Conservation (phyloP, 1,140 invertebrate species). For the Camponotus pennsylvanicus region DNA sequence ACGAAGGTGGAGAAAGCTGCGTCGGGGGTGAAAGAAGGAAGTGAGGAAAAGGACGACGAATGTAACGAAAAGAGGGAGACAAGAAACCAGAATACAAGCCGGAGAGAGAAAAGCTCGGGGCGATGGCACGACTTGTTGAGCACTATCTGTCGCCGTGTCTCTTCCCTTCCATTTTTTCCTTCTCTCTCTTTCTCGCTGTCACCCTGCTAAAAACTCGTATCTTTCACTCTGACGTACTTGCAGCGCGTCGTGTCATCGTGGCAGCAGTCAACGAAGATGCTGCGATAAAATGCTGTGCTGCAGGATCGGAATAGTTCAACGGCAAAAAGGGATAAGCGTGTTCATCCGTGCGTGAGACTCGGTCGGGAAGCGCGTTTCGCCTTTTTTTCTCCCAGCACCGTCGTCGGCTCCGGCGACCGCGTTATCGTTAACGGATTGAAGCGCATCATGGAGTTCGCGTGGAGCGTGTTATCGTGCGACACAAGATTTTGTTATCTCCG, state of each 20-base stretch:
- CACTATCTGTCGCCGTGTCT: slow-evolving; percentile 73
- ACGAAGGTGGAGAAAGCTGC: slow-evolving; percentile 46
- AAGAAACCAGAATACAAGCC: slow-evolving; percentile 10
- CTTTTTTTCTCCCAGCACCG: neutral
- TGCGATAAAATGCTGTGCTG: slow-evolving; percentile 55
- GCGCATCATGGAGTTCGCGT: neutral
- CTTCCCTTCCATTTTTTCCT: slow-evolving; percentile 21
- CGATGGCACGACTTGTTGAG: slow-evolving; percentile 73
- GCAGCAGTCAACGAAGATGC: slow-evolving; percentile 54
- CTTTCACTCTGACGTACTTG: slow-evolving; percentile 61
- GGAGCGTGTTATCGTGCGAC: neutral
- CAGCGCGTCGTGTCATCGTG: slow-evolving; percentile 13
- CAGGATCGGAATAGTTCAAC: slow-evolving; percentile 43
- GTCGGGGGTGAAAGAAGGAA: slow-evolving; percentile 1
- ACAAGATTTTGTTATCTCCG: slow-evolving; percentile 36
- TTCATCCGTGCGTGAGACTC: slow-evolving; percentile 45
- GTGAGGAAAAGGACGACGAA: neutral
- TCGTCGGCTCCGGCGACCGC: neutral
- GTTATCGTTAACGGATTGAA: slow-evolving; percentile 52
- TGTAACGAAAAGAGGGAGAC: slow-evolving; percentile 1
- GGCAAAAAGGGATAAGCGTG: slow-evolving; percentile 56
- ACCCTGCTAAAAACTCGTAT: slow-evolving; percentile 69
- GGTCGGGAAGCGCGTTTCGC: slow-evolving; percentile 15
- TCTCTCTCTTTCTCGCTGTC: slow-evolving; percentile 14
- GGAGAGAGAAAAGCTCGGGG: slow-evolving; percentile 9